Percentiles rank a stretch among this genome's conserved stretches.
Evolutionary conservation across 2,888 invertebrate species (phyloP).

Genomic region (Stegophylla sp.): DNA sequence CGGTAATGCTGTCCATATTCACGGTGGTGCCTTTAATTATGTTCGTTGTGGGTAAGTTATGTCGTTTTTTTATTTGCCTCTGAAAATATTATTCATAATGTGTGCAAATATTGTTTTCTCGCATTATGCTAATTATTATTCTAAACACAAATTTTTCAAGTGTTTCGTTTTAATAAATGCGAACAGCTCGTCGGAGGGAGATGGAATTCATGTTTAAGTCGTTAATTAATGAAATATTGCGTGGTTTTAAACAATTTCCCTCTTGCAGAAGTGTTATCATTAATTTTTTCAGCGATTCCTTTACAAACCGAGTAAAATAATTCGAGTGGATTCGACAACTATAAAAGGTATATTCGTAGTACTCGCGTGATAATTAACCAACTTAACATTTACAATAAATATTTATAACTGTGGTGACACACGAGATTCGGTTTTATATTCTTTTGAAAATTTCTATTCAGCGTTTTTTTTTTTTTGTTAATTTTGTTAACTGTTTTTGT

Average conservation of each 20-base stretch:
- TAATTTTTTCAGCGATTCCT: too few relatives aligned
- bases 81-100: background rate
- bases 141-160: background rate
- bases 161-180: background rate
- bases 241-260: background rate
- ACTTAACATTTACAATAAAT: too few relatives aligned
- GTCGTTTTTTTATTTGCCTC: background rate
- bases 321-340: too few relatives aligned
- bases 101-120: background rate
- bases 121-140: background rate
- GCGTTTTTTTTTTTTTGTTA: too few relatives aligned
- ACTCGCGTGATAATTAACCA: too few relatives aligned
- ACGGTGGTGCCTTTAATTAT: conserved; percentile 77
- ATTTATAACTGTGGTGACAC: too few relatives aligned
- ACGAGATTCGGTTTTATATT: too few relatives aligned
- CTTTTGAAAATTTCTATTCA: too few relatives aligned
- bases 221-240: background rate
- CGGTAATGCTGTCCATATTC: conserved; percentile 73
- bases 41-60: conserved; percentile 78
- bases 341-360: too few relatives aligned
- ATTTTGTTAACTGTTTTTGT: too few relatives aligned
- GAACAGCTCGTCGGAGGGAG: background rate
- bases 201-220: background rate
- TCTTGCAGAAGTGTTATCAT: too few relatives aligned
- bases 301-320: too few relatives aligned